Base-by-base conservation (phyloP, 35 echinoderm and acorn worm species). In the Apostichopus californicus region DNA sequence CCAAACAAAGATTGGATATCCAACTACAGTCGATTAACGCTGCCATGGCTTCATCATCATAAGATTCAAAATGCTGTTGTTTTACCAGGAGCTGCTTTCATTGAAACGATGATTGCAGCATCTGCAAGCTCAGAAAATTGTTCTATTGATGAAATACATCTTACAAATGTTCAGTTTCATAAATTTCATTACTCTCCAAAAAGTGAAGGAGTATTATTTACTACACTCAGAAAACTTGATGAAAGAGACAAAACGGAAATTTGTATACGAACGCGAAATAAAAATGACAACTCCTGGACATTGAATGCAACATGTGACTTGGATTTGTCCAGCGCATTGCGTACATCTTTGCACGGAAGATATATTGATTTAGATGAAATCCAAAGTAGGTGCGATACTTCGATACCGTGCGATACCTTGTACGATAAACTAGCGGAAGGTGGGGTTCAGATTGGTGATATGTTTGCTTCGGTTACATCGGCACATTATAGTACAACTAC, bases 361-460 rank as follows among this genome's bases (percentile, higher is more conserved):
- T 12, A 17, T 17, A 68, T 90, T 3, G 78, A 92, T 8, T 12
- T 86, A 52, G 65, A 91, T 18, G 81, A 82, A 1, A 24, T 91
- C 2, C 54, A 84, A n/a, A 13, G 54, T 26, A 91, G 78, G n/a
- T 94, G 89, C 78, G 6, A 5, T 1, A 78, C 34, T 6, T 57
- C 15, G 17, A 6, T 92, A 9, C 2, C 21, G 9, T 15, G 9
- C 26, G 83, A 94, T 9, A 83, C 94, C 10, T 94, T 96, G 52
- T 96, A 94, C 25, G 75, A 77, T 5, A 60, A 52, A 59, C 87
- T 87, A 72, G 54, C 55, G 8, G 57, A 92, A 1, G 54, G 61
- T 82, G 95, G 95, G 15, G 82, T 94, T n/a, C 8, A 92, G 53
- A 83, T 96, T 23, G 95, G 95, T 52, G 55, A 91, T 1, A 78